A percentile compares a stretch with the other conserved stretches of the same genome.
phyloP scores from a whole-genome alignment of 2,888 invertebrate species.

The Apoderus coryli region DNA sequence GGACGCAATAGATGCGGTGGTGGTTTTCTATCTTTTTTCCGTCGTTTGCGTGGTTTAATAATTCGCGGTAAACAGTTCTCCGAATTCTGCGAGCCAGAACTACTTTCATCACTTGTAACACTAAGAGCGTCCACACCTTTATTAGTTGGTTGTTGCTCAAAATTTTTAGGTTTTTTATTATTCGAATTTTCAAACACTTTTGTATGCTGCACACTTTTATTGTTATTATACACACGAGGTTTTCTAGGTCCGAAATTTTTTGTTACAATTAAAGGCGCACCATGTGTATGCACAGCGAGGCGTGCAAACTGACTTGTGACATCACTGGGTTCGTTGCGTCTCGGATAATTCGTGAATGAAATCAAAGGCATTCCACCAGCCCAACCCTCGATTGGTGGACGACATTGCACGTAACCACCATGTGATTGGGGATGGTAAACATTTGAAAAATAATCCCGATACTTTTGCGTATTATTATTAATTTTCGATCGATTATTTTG shows the following conservation, averaged over 20 bases:
- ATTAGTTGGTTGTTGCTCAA: conserved; percentile 5
- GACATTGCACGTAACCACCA: conserved; percentile 22
- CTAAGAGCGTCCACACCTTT: conserved; percentile 46
- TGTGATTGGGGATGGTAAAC: conserved; percentile 13
- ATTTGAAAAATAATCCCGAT: conserved; percentile 14
- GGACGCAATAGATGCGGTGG: conserved; percentile 28
- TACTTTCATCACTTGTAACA: conserved; percentile 65
- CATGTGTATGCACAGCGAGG: conserved; percentile 70
- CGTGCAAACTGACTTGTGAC: conserved; percentile 40
- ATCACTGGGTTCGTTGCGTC: conserved; percentile 12
- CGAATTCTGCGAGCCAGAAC: conserved; percentile 45
- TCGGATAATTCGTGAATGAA: conserved; percentile 52
- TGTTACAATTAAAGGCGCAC: conserved; percentile 67
- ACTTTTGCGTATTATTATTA: conserved; percentile 14
- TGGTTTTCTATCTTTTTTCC: conserved; percentile 80
- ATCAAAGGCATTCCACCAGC: conserved; percentile 64
- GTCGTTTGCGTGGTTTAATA: conserved; percentile 76
- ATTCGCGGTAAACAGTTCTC: conserved; percentile 75
- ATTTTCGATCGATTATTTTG: conserved; percentile 20
- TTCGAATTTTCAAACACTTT: conserved; percentile 19
- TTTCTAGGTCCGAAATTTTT: conserved; percentile 39
- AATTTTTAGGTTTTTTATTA: conserved; percentile 21
- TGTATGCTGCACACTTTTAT: conserved; percentile 15
- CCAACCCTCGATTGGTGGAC: conserved; percentile 48
- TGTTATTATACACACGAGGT: conserved; percentile 20